These are phyloP conservation scores for Drosophila eugracilis DNA, from an alignment of 1,140 invertebrate species.

Conservation along the genomic window DNA sequence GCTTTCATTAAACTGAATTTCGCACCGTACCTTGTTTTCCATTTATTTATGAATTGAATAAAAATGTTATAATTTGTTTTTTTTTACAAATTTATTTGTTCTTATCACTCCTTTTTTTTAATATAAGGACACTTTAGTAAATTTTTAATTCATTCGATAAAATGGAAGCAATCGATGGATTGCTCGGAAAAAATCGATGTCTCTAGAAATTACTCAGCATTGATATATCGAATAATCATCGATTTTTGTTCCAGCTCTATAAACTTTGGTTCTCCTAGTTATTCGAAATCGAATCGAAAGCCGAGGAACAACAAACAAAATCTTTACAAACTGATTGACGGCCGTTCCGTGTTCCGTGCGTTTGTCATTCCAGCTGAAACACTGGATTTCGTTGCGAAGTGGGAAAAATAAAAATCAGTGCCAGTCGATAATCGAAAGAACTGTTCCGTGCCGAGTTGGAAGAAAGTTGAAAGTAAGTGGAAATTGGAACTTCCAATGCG, in stretches of 20 bases:
- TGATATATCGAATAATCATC: too few relatives aligned
- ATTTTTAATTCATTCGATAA: not conserved
- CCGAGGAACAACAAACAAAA: conserved; percentile 4
- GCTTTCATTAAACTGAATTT: too few relatives aligned
- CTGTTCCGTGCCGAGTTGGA: conserved; percentile 26
- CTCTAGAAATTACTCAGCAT: too few relatives aligned
- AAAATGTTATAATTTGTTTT: not conserved
- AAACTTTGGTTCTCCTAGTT: not conserved
- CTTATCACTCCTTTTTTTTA: too few relatives aligned
- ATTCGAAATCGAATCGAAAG: conserved; percentile 1
- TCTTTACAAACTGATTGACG: not conserved
- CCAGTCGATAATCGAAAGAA: conserved; percentile 20
- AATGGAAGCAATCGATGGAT: too few relatives aligned
- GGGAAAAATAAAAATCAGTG: not conserved
- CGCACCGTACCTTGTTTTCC: too few relatives aligned
- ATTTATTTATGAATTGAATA: not conserved
- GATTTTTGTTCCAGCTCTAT: not conserved
- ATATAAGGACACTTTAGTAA: not conserved
- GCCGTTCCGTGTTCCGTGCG: conserved; percentile 9
- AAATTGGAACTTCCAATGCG: conserved; percentile 16
- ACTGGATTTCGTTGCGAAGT: not conserved
- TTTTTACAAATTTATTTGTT: not conserved
- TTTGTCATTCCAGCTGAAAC: conserved; percentile 16
- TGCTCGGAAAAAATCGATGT: too few relatives aligned
- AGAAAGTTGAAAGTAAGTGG: conserved; percentile 37